phyloP scores from a whole-genome alignment of 2,797 vertebrate species.

The Gadopsis bispinosus region DNA sequence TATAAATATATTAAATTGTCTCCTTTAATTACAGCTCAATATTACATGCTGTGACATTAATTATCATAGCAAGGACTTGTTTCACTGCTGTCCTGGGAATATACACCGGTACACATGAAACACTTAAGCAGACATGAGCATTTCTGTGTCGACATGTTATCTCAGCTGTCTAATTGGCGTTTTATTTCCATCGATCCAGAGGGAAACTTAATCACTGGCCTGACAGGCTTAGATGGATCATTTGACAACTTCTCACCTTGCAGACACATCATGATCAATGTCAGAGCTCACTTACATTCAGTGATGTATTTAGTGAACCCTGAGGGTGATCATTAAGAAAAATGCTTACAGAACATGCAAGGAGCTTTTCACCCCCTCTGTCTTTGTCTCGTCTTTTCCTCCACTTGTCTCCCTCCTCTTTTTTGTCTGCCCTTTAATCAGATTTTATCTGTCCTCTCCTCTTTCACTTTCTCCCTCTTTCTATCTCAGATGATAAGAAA shows the following conservation, averaged over 20 bases:
- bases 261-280: conserved; percentile 61
- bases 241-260: conserved; percentile 69
- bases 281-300: conserved; percentile 56
- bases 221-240: conserved; percentile 60
- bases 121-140: neutral
- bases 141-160: conserved; percentile 28
- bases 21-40: conserved; percentile 36
- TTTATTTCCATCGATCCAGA: conserved; percentile 69
- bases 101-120: conserved; percentile 4
- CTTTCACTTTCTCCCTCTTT: conserved; percentile 24
- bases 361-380: conserved; percentile 11
- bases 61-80: conserved; percentile 16
- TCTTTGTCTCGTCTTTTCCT: conserved; percentile 32
- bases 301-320: conserved; percentile 61
- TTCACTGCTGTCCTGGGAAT: neutral
- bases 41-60: conserved; percentile 16
- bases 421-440: conserved; percentile 53
- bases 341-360: conserved; percentile 53
- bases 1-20: neutral
- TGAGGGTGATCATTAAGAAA: conserved; percentile 57
- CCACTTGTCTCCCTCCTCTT: conserved; percentile 10
- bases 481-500: conserved; percentile 50
- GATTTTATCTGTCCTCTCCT: conserved; percentile 42
- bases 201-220: conserved; percentile 63
- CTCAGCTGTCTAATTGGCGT: conserved; percentile 66